Evolutionary conservation across 2,888 invertebrate genomes (phyloP).

Genomic region (Pherbina coryleti): DNA sequence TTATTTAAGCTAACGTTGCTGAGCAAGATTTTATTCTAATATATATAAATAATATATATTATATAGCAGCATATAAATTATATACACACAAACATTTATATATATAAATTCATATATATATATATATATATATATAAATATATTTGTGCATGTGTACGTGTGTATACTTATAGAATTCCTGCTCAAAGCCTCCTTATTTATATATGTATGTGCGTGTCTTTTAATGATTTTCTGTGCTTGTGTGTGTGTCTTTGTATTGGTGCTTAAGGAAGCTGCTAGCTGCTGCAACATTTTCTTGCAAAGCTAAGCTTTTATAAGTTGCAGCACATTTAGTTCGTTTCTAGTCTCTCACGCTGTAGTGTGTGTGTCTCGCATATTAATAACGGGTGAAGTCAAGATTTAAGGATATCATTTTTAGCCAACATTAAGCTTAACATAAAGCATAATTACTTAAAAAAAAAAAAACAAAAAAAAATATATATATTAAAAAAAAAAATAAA

Average conservation of each 20-base stretch:
- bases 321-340: conserved; percentile 63
- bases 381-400: conserved; percentile 33
- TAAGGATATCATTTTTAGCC: conserved; percentile 6
- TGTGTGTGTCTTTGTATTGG: conserved; percentile 14
- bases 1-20: background rate
- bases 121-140: conserved; percentile 31
- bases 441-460: background rate
- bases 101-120: too few species aligned
- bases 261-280: conserved; percentile 30
- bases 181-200: background rate
- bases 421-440: conserved; percentile 2
- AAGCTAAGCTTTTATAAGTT: conserved; percentile 49
- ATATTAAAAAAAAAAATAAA: background rate
- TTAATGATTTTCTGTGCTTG: conserved; percentile 6
- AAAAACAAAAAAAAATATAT: background rate
- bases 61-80: conserved; percentile 7
- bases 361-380: conserved; percentile 54
- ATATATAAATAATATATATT: conserved; percentile 36
- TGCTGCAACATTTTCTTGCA: conserved; percentile 26
- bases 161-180: background rate
- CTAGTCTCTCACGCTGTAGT: conserved; percentile 64
- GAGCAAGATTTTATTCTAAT: conserved; percentile 39
- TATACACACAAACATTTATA: conserved; percentile 18
- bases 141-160: background rate
- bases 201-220: conserved; percentile 9